phyloP scores from a whole-genome alignment of 2,113 vertebrate genomes.

The Fulmarus glacialis region DNA sequence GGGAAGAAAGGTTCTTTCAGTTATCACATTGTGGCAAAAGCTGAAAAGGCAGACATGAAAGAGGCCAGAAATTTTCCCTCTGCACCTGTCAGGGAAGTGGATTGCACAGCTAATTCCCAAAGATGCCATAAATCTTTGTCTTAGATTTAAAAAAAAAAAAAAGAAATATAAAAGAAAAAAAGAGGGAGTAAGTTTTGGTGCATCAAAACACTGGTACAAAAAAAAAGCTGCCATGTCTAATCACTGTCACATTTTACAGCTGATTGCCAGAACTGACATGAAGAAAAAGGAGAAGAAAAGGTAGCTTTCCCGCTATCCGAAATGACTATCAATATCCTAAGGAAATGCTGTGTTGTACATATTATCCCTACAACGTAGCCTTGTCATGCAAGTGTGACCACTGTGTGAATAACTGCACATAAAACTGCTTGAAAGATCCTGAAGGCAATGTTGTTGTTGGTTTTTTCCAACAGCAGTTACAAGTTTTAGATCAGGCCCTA shows the following conservation, averaged over 20 bases:
- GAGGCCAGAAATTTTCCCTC: neutral
- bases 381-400: slow-evolving; percentile 38
- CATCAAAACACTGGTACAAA: neutral
- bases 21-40: neutral
- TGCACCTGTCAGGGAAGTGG: neutral
- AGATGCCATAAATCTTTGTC: neutral
- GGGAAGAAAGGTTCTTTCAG: neutral
- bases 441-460: neutral
- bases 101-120: neutral
- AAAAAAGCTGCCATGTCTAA: slow-evolving; percentile 31
- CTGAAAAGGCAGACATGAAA: neutral
- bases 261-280: neutral
- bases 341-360: neutral
- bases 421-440: slow-evolving; percentile 10
- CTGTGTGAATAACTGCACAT: neutral
- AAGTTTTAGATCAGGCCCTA: slow-evolving; percentile 32
- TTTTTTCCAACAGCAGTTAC: neutral
- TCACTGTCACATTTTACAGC: slow-evolving; percentile 40
- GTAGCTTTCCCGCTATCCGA: neutral
- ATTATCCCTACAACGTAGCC: neutral
- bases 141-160: neutral
- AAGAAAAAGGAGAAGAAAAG: slow-evolving; percentile 47
- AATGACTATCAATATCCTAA: slow-evolving; percentile 11
- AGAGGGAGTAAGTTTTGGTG: neutral
- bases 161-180: fast-evolving